Evolutionary conservation across 2,113 vertebrate species (phyloP).

Genomic region (Heteronetta atricapilla): DNA sequence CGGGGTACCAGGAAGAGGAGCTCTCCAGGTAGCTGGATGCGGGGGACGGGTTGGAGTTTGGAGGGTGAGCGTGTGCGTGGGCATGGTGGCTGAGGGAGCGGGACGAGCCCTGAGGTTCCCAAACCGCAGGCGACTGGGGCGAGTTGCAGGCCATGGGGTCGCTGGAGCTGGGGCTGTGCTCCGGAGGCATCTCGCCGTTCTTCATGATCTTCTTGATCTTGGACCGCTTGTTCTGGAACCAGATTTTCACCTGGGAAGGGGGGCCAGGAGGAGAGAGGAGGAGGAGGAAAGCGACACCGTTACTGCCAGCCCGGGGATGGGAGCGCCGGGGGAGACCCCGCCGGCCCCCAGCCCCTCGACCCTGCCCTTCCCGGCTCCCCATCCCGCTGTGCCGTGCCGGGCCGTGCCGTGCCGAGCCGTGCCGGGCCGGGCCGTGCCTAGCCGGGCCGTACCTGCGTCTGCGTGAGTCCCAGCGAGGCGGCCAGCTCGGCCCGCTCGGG

Average conservation of each 20-base stretch:
- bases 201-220: constrained; percentile 99
- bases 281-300: constrained; percentile 5
- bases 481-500: constrained; percentile 97
- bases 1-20: constrained; percentile 90
- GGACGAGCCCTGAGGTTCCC: constrained; percentile 93
- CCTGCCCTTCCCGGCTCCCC: not conserved
- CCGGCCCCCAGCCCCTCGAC: not conserved
- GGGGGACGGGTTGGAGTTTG: constrained; percentile 87
- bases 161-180: constrained; percentile 98
- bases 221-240: constrained; percentile 99
- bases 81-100: constrained; percentile 86
- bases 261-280: constrained; percentile 14
- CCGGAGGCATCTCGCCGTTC: constrained; percentile 95
- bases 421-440: not conserved
- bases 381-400: not conserved
- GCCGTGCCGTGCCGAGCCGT: not conserved
- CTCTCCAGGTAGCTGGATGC: constrained; percentile 93
- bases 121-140: constrained; percentile 97
- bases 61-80: constrained; percentile 81
- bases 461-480: constrained; percentile 93
- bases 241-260: constrained; percentile 92
- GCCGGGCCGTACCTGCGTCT: constrained; percentile 88
- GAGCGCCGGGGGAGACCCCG: rapidly evolving
- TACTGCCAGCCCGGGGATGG: not conserved
- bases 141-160: constrained; percentile 99